Percentiles rank a stretch among this genome's conserved stretches.
These are phyloP conservation scores for Alligator mississippiensis DNA, from an alignment of 2,113 vertebrate genomes.

Conservation along the genomic window DNA sequence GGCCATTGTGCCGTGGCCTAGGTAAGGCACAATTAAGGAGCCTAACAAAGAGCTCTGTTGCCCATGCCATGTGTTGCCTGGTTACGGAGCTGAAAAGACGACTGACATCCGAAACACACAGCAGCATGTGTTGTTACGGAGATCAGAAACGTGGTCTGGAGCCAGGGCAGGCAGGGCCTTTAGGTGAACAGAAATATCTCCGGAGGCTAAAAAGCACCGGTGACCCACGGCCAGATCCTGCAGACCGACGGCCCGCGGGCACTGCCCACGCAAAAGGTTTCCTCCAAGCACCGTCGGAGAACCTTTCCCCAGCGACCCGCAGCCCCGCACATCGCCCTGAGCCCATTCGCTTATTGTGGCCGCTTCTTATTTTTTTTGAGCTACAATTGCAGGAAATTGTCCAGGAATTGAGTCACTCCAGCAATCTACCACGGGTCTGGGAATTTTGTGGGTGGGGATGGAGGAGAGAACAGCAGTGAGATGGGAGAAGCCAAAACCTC, in stretches of 20 bases:
- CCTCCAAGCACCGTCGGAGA: not conserved
- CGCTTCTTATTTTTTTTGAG: not conserved
- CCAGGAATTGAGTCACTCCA: conserved; percentile 39
- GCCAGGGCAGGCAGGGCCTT: conserved; percentile 2
- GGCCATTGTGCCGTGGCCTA: not conserved
- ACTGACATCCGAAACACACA: conserved; percentile 29
- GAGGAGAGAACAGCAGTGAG: not conserved
- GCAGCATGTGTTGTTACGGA: not conserved
- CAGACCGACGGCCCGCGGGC: not conserved
- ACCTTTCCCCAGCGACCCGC: not conserved
- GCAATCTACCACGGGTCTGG: not conserved
- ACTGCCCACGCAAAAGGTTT: not conserved
- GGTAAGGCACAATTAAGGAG: conserved; percentile 27
- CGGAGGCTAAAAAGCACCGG: conserved; percentile 14
- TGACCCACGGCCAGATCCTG: rapidly evolving
- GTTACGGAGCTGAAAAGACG: conserved; percentile 55
- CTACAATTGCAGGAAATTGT: conserved; percentile 38
- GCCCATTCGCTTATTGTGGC: not conserved
- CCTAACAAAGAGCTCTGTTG: conserved; percentile 29
- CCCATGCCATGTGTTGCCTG: conserved; percentile 55
- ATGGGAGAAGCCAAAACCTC: not conserved
- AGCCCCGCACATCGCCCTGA: not conserved
- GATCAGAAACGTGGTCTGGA: not conserved
- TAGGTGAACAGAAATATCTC: not conserved
- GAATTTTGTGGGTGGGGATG: conserved; percentile 31